These are phyloP conservation scores for Drosophila subsilvestris DNA, from an alignment of 2,888 invertebrate genomes.

Conservation along the genomic window DNA sequence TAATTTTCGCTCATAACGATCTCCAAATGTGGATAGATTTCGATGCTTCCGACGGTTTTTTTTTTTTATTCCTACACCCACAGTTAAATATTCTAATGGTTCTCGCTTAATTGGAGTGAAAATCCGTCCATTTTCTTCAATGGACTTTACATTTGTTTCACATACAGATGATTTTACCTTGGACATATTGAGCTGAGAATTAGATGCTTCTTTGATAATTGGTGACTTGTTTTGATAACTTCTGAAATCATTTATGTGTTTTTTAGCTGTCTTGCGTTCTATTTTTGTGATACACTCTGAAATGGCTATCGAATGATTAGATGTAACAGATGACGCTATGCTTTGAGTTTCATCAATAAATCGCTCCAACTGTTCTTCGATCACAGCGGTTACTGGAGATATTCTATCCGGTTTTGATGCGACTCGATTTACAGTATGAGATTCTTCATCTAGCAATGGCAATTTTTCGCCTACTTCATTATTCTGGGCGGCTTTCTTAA, in stretches of 20 bases:
- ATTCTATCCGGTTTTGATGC: neutral
- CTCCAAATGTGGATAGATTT: slow-evolving; percentile 85
- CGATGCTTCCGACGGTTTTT: slow-evolving; percentile 89
- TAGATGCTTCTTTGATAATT: slow-evolving; percentile 56
- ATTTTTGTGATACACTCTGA: slow-evolving; percentile 87
- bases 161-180: slow-evolving; percentile 23
- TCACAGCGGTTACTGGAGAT: slow-evolving; percentile 88
- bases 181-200: slow-evolving; percentile 45
- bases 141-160: slow-evolving; percentile 37
- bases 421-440: neutral
- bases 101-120: slow-evolving; percentile 89
- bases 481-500: slow-evolving; percentile 93
- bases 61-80: slow-evolving; percentile 88
- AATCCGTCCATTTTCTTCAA: slow-evolving; percentile 84
- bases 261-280: slow-evolving; percentile 85
- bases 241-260: slow-evolving; percentile 81
- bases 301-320: slow-evolving; percentile 89
- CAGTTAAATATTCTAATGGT: slow-evolving; percentile 90
- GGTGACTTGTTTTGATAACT: slow-evolving; percentile 82
- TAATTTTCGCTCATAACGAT: slow-evolving; percentile 87
- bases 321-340: slow-evolving; percentile 90
- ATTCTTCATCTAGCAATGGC: slow-evolving; percentile 88
- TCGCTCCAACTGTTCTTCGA: slow-evolving; percentile 87
- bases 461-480: slow-evolving; percentile 92
- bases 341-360: slow-evolving; percentile 88